Percentiles rank a stretch among this genome's conserved stretches.
Evolutionary conservation across 2,113 vertebrate species (phyloP).

Genomic region (Tapirus terrestris): DNA sequence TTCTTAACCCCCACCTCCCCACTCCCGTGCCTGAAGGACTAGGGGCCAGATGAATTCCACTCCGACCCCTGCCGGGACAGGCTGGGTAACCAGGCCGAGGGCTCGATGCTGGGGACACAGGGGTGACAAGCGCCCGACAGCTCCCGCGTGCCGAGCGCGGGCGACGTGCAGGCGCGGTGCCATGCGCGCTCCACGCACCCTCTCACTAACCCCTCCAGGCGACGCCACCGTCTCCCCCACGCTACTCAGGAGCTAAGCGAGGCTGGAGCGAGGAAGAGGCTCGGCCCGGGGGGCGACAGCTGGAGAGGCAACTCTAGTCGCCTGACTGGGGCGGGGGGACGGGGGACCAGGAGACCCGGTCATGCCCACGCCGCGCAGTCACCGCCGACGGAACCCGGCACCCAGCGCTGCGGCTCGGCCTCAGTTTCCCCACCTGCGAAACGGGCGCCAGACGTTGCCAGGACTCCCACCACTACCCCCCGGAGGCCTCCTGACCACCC

Average conservation of each 20-base stretch:
- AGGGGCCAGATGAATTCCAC: neutral
- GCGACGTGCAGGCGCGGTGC: slow-evolving; percentile 58
- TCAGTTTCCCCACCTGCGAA: slow-evolving; percentile 62
- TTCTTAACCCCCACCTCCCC: neutral
- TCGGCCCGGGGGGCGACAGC: slow-evolving; percentile 22
- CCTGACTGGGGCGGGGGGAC: neutral
- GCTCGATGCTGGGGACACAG: neutral
- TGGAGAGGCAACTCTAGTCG: neutral
- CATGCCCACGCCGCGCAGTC: slow-evolving; percentile 41
- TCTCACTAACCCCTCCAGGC: slow-evolving; percentile 51
- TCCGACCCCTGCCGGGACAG: neutral
- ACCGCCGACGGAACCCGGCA: neutral
- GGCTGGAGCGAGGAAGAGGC: neutral
- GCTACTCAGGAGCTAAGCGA: neutral
- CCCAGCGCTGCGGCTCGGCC: neutral
- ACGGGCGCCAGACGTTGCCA: neutral
- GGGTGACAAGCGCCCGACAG: slow-evolving; percentile 30
- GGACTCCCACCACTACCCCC: neutral
- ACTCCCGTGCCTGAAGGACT: neutral
- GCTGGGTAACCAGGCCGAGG: neutral
- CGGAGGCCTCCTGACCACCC: neutral
- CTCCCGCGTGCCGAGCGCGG: slow-evolving; percentile 56
- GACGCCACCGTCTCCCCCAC: neutral
- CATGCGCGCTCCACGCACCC: slow-evolving; percentile 48
- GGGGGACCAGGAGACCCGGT: neutral